Evolutionary conservation across 2,888 invertebrate genomes (phyloP), one percentile per base, ranked within the genome.

Genomic region (Acanthopleura granulata): DNA sequence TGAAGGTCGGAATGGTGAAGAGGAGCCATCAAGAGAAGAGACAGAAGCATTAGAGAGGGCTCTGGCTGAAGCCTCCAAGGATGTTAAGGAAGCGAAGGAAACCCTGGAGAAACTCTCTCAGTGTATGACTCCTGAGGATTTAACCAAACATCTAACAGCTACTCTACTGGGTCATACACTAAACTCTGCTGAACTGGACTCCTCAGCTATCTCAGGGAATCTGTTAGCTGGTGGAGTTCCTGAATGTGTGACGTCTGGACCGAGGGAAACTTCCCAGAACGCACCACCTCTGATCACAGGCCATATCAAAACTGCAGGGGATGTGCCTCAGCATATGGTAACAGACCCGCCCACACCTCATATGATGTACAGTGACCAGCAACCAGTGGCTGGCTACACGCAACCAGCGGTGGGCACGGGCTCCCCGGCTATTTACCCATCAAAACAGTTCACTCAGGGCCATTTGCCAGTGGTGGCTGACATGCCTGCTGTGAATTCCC

Each of bases 21-120:
- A 93, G 84, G 82, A 83, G 30, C 94, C 94, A 57, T 93, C 94
- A 72, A 93, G 93, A 88, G 96, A 95, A 87, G 96, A 97, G 91
- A 94, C 95, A 51, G 96, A 96, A 82, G 96, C 96, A 89, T 91
- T 97, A 84, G 96, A 96, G 88, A 94, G 96, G 77, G 96, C 96
- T 14, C 91, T 97, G 79, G 95, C 94, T 83, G 94, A 94, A 72
- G 95, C 95, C 69, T 94, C 94, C 25, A 86, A 88, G 80, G 87
- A 89, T 76, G 84, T 89, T n/a, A 85, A 83, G 66, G 81, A 80
- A 74, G 82, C 85, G 50, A 83, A 87, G 72, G 86, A 88, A 74
- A 81, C 85, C 9, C 76, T 86, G n/a, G 86, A 86, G 69, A 83
- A 85, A 74, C 76, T 86, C n/a, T 79, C 85, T 29, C 80, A 81